These are phyloP conservation scores for Ochotona curzoniae DNA, from an alignment of 2,113 vertebrate genomes.

Conservation along the genomic window DNA sequence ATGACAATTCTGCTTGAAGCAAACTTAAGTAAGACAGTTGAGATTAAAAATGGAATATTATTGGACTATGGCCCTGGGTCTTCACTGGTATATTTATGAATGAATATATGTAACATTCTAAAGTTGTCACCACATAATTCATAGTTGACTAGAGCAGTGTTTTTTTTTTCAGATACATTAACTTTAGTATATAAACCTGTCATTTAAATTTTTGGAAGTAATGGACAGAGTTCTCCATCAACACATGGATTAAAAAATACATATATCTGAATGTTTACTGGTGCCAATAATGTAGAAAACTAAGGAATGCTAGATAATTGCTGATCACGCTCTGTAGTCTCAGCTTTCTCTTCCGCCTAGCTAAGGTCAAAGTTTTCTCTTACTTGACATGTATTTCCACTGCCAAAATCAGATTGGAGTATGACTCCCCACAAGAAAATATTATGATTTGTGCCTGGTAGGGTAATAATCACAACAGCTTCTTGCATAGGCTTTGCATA, in stretches of 20 bases:
- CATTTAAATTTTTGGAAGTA: conserved; percentile 4
- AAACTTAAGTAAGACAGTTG: conserved; percentile 2
- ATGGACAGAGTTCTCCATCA: neutral
- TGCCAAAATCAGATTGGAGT: neutral
- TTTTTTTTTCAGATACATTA: neutral
- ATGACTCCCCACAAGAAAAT: conserved; percentile 1
- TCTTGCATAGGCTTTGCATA: neutral
- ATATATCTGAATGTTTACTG: neutral
- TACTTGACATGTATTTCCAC: neutral
- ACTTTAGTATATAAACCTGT: neutral
- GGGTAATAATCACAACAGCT: conserved; percentile 17
- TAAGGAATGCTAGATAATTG: neutral
- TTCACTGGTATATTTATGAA: neutral
- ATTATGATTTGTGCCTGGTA: neutral
- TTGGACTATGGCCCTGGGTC: neutral
- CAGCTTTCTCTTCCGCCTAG: neutral
- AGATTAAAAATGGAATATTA: neutral
- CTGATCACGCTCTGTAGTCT: neutral
- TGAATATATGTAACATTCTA: neutral
- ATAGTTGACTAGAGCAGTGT: neutral
- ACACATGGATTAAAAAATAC: neutral
- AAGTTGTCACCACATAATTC: neutral
- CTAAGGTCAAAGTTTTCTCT: neutral
- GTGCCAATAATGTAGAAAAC: neutral
- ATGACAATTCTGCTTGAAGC: neutral